Base-by-base conservation (phyloP, 2,797 vertebrate genomes). In the Peromyscus nudipes region DNA sequence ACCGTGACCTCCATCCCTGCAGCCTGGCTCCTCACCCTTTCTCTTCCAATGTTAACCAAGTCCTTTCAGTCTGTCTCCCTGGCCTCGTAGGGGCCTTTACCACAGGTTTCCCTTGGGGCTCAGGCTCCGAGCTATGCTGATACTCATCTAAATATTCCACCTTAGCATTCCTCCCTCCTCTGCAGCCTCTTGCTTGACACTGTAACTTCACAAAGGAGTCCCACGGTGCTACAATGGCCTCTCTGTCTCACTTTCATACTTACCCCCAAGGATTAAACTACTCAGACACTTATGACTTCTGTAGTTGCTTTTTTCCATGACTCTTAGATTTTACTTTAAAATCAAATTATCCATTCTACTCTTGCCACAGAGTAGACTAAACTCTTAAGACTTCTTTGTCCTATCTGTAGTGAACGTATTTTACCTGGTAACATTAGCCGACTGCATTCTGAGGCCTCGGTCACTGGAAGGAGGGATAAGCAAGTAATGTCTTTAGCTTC, bases 391-490 rank as follows among this genome's bases (percentile, higher is more conserved):
- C 23, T 82, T 79, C 52, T 88, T 89, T 80, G 94, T 88, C 40
- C 92, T 88, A 21, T 71, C 69, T 86, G 52, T 85, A 4, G 37
- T 77, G 43, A 94, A 64, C 49, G 52, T 81, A 94, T 77, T 95
- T 98, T 99, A 99, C 99, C 99, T 99, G 99, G 99, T 98, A 99
- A 99, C 98, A 99, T 99, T 96, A 99, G 99, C 43, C 99, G 99
- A 98, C 99, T 99, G 98, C 99, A 99, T 98, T 99, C 98, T 92
- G 99, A 99, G 98, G 98, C 98, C 94, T 99, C 99, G 96, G 99
- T 98, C 37, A 99, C 98, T 49, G 99, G 98, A 98, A 99, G 99
- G 92, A 99, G 99, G 95, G 99, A 99, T 94, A 99, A 99, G 97
- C 99, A 99, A 96, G 99, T 98, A 96, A 99, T 98, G 96, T 99